Evolutionary conservation across 2,113 vertebrate genomes (phyloP).

Genomic region (Microcebus tavaratra): DNA sequence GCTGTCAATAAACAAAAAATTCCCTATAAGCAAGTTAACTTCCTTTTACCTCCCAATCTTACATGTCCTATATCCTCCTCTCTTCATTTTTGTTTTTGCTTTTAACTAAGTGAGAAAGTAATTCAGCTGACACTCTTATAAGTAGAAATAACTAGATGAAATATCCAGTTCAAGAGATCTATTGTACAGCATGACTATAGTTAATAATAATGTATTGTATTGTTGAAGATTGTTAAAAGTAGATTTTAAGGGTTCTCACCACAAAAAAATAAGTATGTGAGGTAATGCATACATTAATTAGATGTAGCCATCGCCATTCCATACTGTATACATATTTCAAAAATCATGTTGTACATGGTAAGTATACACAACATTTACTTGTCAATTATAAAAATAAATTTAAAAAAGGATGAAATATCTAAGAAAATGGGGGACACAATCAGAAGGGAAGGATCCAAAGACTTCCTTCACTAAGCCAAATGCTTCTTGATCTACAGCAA

Average conservation of each 20-base stretch:
- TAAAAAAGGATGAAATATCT: neutral
- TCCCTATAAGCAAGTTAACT: neutral
- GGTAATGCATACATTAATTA: neutral
- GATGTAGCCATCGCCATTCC: neutral
- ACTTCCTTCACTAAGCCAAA: neutral
- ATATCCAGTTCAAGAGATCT: neutral
- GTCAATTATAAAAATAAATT: neutral
- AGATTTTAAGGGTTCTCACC: neutral
- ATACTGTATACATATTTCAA: neutral
- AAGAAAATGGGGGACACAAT: neutral
- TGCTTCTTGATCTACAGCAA: neutral
- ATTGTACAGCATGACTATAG: neutral
- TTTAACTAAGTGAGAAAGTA: neutral
- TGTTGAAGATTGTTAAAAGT: neutral
- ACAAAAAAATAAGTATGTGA: neutral
- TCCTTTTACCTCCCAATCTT: neutral
- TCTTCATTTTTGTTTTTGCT: neutral
- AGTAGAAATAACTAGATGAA: neutral
- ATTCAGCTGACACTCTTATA: neutral
- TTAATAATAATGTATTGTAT: neutral
- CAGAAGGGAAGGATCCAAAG: neutral
- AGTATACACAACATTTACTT: neutral
- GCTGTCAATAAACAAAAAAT: neutral
- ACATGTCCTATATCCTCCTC: neutral
- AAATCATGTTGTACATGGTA: neutral